These are phyloP conservation scores for Eumacrocentrus americanus DNA, from an alignment of 2,888 invertebrate genomes.

Conservation along the genomic window DNA sequence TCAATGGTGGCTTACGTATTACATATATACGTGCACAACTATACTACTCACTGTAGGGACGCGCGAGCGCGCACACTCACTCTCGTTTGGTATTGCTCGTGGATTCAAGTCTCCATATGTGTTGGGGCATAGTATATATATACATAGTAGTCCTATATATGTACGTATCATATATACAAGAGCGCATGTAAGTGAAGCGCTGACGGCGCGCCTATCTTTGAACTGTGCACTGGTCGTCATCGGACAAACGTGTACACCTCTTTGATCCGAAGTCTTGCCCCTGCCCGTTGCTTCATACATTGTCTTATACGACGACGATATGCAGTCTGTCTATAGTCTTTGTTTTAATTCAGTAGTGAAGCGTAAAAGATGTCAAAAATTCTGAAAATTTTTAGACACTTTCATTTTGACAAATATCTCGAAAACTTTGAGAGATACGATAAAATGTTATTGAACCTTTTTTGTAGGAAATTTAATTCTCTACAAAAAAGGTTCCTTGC, in stretches of 20 bases:
- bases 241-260: neutral
- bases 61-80: constrained; percentile 21
- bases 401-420: too few species aligned
- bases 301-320: neutral
- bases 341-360: too few species aligned
- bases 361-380: too few species aligned
- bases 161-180: neutral
- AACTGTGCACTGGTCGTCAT: constrained; percentile 37
- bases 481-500: too few species aligned
- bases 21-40: neutral
- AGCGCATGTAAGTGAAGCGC: neutral
- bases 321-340: constrained; percentile 11
- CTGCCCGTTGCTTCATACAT: neutral
- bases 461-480: too few species aligned
- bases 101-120: constrained; percentile 9
- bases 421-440: too few species aligned
- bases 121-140: too few species aligned
- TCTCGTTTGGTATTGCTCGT: constrained; percentile 19
- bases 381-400: too few species aligned
- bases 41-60: neutral
- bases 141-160: constrained; percentile 4
- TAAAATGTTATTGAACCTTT: too few species aligned
- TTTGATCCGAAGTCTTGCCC: constrained; percentile 6
- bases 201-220: constrained; percentile 40
- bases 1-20: constrained; percentile 35